phyloP scores from a whole-genome alignment of 1,140 invertebrate genomes.

The Bombus breviceps region DNA sequence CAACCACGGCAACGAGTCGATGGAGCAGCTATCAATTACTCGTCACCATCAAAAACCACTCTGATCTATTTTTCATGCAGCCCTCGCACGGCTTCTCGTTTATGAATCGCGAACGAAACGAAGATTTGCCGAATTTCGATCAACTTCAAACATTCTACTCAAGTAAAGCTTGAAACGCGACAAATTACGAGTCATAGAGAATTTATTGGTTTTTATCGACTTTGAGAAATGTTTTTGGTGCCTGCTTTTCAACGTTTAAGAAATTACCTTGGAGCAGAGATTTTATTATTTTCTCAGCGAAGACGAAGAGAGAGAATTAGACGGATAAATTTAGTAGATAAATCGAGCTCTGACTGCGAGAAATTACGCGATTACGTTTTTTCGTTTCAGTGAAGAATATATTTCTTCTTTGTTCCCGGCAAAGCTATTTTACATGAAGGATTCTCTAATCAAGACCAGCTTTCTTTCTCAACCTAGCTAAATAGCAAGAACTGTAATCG shows the following conservation, averaged over 20 bases:
- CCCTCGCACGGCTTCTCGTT: slow-evolving; percentile 56
- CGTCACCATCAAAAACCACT: slow-evolving; percentile 61
- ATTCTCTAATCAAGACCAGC: slow-evolving; percentile 19
- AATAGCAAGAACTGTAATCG: not conserved
- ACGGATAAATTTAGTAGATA: not conserved
- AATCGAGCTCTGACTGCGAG: not conserved
- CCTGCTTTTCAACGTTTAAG: not conserved
- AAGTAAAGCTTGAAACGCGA: not conserved
- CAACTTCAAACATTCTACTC: not conserved
- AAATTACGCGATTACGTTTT: slow-evolving; percentile 8
- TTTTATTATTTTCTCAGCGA: not conserved
- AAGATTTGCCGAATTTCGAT: not conserved
- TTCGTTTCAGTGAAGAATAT: not conserved
- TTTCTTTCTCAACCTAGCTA: not conserved
- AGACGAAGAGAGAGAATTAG: not conserved
- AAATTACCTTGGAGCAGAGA: not conserved
- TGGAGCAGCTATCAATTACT: slow-evolving; percentile 73
- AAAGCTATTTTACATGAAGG: slow-evolving; percentile 14
- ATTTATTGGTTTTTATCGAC: not conserved
- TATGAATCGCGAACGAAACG: slow-evolving; percentile 30
- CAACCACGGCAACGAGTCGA: slow-evolving; percentile 46
- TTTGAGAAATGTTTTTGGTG: not conserved
- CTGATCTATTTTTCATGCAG: slow-evolving; percentile 74
- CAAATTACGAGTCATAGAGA: not conserved
- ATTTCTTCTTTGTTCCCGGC: not conserved